phyloP scores from a whole-genome alignment of 2,797 vertebrate species.

The Xenops minutus region DNA sequence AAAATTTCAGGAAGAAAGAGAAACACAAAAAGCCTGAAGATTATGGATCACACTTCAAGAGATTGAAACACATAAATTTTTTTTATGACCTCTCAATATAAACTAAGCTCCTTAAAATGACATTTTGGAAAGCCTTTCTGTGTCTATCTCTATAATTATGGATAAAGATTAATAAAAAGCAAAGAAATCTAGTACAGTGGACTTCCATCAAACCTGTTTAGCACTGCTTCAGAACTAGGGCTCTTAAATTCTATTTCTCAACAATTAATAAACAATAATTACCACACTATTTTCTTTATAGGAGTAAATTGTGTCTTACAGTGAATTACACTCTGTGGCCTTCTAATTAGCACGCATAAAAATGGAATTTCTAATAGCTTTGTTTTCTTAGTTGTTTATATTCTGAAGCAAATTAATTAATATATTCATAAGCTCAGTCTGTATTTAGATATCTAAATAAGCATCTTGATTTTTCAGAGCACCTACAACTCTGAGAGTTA shows the following conservation, averaged over 20 bases:
- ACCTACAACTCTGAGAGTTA: slow-evolving; percentile 2
- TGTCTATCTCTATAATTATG: not conserved
- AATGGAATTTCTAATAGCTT: not conserved
- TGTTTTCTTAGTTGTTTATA: slow-evolving; percentile 4
- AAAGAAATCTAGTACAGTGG: not conserved
- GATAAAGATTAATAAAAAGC: not conserved
- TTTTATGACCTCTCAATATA: not conserved
- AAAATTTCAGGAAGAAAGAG: not conserved
- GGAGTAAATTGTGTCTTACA: not conserved
- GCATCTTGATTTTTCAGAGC: slow-evolving; percentile 47
- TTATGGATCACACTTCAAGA: not conserved
- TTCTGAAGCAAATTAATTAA: slow-evolving; percentile 6
- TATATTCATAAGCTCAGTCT: not conserved
- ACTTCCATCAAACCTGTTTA: not conserved
- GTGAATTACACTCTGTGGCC: not conserved
- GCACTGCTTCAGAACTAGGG: not conserved
- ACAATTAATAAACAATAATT: slow-evolving; percentile 15
- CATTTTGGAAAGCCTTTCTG: not conserved
- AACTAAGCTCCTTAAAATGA: not conserved
- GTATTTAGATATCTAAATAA: not conserved
- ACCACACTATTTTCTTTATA: not conserved
- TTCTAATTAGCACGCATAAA: slow-evolving; percentile 6
- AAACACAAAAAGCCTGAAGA: not conserved
- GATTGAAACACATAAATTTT: not conserved
- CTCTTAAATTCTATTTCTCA: not conserved